A percentile compares a stretch with the other conserved stretches of the same genome.
phyloP scores from a whole-genome alignment of 2,888 invertebrate species.

The Heliconius ethilla region DNA sequence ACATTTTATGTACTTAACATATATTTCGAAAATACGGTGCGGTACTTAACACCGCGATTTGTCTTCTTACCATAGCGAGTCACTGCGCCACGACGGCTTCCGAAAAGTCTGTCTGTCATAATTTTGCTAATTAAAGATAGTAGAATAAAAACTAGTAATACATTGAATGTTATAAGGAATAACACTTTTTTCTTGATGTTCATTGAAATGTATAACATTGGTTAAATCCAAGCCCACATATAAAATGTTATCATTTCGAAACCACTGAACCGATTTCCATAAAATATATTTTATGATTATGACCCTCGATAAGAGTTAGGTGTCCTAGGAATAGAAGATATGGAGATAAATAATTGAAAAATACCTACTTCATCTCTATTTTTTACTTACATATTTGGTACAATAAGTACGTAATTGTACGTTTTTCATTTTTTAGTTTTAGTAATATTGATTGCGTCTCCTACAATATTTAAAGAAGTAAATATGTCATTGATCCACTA shows the following conservation, averaged over 20 bases:
- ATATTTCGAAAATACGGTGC: background rate
- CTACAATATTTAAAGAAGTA: background rate
- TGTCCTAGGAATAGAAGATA: conserved; percentile 7
- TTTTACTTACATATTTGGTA: background rate
- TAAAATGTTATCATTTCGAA: conserved; percentile 25
- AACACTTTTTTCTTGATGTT: background rate
- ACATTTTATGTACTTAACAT: background rate
- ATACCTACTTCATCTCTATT: too few species aligned
- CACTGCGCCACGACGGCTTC: background rate
- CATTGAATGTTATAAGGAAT: background rate
- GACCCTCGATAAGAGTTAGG: conserved; percentile 17
- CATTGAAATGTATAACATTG: conserved; percentile 14
- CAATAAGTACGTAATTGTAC: too few species aligned
- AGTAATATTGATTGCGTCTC: too few species aligned
- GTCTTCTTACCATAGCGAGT: background rate
- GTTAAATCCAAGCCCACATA: conserved; percentile 18
- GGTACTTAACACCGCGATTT: background rate
- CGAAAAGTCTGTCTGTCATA: too few species aligned
- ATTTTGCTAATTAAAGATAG: too few species aligned
- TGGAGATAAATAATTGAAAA: conserved; percentile 1
- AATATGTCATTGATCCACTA: too few species aligned
- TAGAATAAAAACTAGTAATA: background rate
- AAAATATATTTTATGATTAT: conserved; percentile 29
- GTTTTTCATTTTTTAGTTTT: too few species aligned
- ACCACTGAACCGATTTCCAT: conserved; percentile 27